phyloP scores from a whole-genome alignment of 2,888 invertebrate species.

The Chironomus tentans region DNA sequence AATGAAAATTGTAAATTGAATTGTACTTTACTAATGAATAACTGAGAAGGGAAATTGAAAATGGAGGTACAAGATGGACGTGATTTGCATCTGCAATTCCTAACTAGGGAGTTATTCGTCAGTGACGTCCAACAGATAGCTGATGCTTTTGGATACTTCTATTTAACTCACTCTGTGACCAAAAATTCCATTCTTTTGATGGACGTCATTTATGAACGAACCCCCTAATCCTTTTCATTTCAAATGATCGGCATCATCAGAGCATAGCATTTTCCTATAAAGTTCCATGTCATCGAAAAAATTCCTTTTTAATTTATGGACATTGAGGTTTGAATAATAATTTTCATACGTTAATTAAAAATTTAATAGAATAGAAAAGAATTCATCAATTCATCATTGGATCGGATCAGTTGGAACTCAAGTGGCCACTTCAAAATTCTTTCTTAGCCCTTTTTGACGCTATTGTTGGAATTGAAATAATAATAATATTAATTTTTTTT shows the following conservation, averaged over 20 bases:
- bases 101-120: background rate
- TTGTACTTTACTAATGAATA: no score
- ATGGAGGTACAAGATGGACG: background rate
- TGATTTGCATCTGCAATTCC: slow-evolving; percentile 4
- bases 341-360: background rate
- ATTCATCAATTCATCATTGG: background rate
- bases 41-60: background rate
- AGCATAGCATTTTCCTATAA: no score
- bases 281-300: no score
- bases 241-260: no score
- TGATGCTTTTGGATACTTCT: no score
- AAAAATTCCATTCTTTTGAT: no score
- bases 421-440: slow-evolving; percentile 4
- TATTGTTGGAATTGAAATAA: background rate
- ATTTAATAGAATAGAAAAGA: background rate
- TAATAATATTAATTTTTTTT: background rate
- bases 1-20: no score
- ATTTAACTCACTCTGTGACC: no score
- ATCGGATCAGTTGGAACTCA: slow-evolving; percentile 5
- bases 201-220: no score
- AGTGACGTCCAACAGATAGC: no score
- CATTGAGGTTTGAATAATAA: background rate
- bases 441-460: background rate
- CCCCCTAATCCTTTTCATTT: no score
- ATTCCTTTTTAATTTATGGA: no score